phyloP scores from a whole-genome alignment of 2,888 invertebrate genomes.

The Xylota segnis region DNA sequence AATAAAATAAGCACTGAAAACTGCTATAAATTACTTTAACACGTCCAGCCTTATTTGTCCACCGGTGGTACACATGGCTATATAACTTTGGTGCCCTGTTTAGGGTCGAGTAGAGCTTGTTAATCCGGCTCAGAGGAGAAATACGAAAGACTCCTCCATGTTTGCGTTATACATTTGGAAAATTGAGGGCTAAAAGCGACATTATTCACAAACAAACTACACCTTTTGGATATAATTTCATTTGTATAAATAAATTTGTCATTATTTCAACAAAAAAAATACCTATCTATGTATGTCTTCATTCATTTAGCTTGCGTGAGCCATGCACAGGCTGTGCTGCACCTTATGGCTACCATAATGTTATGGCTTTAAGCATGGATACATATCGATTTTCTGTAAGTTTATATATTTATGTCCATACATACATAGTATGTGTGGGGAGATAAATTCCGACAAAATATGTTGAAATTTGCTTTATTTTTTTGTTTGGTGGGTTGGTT shows the following conservation, averaged over 20 bases:
- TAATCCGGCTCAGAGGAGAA: no score
- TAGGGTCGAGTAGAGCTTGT: no score
- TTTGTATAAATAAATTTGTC: constrained; percentile 8
- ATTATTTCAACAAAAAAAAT: constrained; percentile 22
- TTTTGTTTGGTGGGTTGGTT: no score
- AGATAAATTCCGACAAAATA: neutral
- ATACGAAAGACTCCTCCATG: no score
- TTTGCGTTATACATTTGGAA: neutral
- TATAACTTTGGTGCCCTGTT: no score
- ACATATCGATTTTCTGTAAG: constrained; percentile 94
- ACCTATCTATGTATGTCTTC: constrained; percentile 64
- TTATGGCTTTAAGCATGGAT: constrained; percentile 95
- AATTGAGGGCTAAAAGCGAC: neutral
- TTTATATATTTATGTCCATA: constrained; percentile 81
- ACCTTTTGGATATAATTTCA: constrained; percentile 21
- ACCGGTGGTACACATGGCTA: no score
- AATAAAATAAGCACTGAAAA: no score
- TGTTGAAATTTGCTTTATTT: neutral
- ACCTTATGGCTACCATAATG: constrained; percentile 98
- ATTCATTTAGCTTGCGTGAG: constrained; percentile 86
- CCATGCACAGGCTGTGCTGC: constrained; percentile 94
- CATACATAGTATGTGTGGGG: constrained; percentile 17
- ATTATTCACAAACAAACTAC: neutral
- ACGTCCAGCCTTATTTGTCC: no score
- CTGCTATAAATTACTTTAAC: no score